Conservation (phyloP, 1,140 invertebrate genomes). For the Mercenaria mercenaria region DNA sequence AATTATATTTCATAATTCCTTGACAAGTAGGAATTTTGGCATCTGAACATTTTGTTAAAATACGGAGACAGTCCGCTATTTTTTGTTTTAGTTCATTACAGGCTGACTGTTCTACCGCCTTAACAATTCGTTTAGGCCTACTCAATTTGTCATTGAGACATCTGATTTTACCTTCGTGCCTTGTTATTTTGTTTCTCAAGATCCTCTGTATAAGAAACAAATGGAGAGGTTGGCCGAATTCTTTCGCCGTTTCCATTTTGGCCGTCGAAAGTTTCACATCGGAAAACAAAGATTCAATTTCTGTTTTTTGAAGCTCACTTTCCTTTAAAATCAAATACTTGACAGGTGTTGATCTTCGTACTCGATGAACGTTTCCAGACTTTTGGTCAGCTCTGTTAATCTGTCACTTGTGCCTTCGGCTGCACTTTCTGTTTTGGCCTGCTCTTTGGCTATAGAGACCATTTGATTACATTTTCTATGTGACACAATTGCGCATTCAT, state of each 20-base stretch:
- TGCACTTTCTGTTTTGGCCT: neutral
- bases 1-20: neutral
- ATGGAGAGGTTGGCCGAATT: neutral
- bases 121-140: neutral
- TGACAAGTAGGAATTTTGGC: neutral
- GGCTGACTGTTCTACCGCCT: neutral
- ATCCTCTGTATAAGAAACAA: neutral
- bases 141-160: neutral
- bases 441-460: neutral
- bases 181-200: neutral
- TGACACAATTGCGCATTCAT: neutral
- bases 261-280: neutral
- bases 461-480: slow-evolving; percentile 7
- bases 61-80: neutral
- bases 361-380: neutral
- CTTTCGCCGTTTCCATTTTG: neutral
- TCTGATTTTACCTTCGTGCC: neutral
- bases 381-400: neutral
- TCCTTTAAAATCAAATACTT: neutral
- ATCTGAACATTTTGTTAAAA: neutral
- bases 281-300: neutral
- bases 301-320: neutral
- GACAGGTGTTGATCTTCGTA: neutral
- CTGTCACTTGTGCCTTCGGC: neutral
- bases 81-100: neutral